Evolutionary conservation across 2,888 invertebrate genomes (phyloP), one percentile per base, ranked within the genome.

Genomic region (Drosophila eohydei): DNA sequence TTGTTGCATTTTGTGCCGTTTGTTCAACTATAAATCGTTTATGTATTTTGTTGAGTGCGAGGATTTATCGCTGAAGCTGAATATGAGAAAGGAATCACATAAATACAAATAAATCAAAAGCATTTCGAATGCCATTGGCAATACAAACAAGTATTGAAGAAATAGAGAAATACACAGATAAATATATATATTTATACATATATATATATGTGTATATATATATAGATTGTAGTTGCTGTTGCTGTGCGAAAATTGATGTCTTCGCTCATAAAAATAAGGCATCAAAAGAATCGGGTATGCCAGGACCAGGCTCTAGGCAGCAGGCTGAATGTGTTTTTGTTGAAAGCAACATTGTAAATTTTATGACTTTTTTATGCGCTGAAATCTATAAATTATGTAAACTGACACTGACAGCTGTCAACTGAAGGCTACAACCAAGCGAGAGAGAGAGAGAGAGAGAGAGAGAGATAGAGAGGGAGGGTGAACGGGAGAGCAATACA

Each of bases 31-130:
- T 84, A 89, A 84, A 89, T 89, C 88, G 84, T 88, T 84, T 88
- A 84, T 89, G 85, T 88, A 87, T 89, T 89, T 87, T 89, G 83
- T 89, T 84, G 89, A 84, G 88, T 84, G 88, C 83, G 82, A 84
- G 83, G 77, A 84, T 84, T 84, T 84, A 89, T 84, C 74, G 89
- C 82, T 67, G 71, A 60, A 87, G 82, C 74, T 76, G 88, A 68
- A 78, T 84, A 89, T 84, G 83, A 74, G 79, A 81, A 84, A 74
- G 66, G 85, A 89, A 81, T 89, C 89, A 77, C 84, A 84, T 81
- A 89, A 84, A 89, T 81, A 84, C 89, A 84, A 84, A 84, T 84
- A 84, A 84, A 84, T 84, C 84, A 84, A 89, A 89, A 77, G 88
- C 74, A 84, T 84, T 88, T 79, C 80, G 74, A 87, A 88, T 83